phyloP scores from a whole-genome alignment of 2,888 invertebrate species.

The Amphipyra berbera region DNA sequence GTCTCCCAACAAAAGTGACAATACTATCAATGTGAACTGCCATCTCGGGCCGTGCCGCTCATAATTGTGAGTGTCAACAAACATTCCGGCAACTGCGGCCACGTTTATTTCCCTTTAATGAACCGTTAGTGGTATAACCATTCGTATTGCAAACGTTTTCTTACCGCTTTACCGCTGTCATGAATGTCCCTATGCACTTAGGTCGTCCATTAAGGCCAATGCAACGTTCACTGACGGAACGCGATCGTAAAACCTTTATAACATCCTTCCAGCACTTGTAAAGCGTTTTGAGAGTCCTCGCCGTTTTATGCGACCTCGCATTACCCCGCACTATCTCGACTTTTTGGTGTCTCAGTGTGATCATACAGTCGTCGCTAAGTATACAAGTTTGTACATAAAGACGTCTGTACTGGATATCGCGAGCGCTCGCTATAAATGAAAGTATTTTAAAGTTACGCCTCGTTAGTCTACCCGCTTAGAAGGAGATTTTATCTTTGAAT shows the following conservation, averaged over 20 bases:
- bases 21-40: slow-evolving; percentile 29
- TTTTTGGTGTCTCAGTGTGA: slow-evolving; percentile 70
- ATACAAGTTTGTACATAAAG: slow-evolving; percentile 74
- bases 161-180: slow-evolving; percentile 79
- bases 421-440: slow-evolving; percentile 64
- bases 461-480: slow-evolving; percentile 65
- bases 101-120: slow-evolving; percentile 69
- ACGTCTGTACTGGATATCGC: slow-evolving; percentile 67
- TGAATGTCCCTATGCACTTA: slow-evolving; percentile 89
- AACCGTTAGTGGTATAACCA: slow-evolving; percentile 70
- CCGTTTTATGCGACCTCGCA: slow-evolving; percentile 83
- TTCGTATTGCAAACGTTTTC: slow-evolving; percentile 73
- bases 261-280: slow-evolving; percentile 89
- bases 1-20: slow-evolving; percentile 32
- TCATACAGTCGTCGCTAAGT: slow-evolving; percentile 65
- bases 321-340: slow-evolving; percentile 76
- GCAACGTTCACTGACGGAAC: slow-evolving; percentile 87
- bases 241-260: slow-evolving; percentile 89
- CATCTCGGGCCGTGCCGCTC: slow-evolving; percentile 28
- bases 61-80: slow-evolving; percentile 53
- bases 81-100: slow-evolving; percentile 52
- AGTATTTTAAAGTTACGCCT: slow-evolving; percentile 72
- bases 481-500: slow-evolving; percentile 56
- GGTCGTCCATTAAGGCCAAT: slow-evolving; percentile 88
- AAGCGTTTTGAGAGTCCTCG: slow-evolving; percentile 85